Base-by-base conservation (phyloP, 2,797 vertebrate species). In the Argentina silus region DNA sequence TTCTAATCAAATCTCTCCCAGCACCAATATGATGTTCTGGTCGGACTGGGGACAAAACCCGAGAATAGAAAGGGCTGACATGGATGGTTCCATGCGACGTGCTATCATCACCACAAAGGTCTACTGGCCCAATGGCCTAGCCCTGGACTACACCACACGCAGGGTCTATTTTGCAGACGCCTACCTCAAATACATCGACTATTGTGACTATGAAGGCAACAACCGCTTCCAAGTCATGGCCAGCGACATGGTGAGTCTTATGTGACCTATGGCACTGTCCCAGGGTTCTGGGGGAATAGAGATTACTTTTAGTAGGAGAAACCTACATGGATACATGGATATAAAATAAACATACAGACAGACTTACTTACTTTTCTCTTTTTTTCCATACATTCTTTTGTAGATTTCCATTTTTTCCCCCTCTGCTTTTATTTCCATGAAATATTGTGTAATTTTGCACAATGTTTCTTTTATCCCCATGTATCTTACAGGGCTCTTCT, bases 171-270 rank as follows among this genome's bases (percentile, higher is more conserved):
- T 98, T 86, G 91, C 95, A 64, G 97, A 98, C 43, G 94, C 96
- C 70, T 97, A 98, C 85, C 94, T 98, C 43, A 96, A 96, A 83
- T 98, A 97, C 76, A 96, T 98, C 0, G 96, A 98, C 89, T 97
- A 94, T 79, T 98, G 97, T 84, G 95, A 98, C 86, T 98, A 98
- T 15, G 80, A 96, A 64, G 97, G 97, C 77, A 93, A 92, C 3
- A 94, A 97, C 84, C 94, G 97, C 47, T 84, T 89, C 72, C 97
- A 98, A 78, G 95, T 96, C 85, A 85, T 98, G 87, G 96, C 96
- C 57, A 96, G 96, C 70, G 93, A 96, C 83, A 81, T 96, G 95
- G 97, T 98, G 92, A 87, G 95, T 88, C 42, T 45, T 61, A 1
- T 47, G 67, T 74, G 53, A 1, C 19, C 47, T 67, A 3, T 1